Conservation (phyloP, 2,113 vertebrate species). For the Hippolais icterina region DNA sequence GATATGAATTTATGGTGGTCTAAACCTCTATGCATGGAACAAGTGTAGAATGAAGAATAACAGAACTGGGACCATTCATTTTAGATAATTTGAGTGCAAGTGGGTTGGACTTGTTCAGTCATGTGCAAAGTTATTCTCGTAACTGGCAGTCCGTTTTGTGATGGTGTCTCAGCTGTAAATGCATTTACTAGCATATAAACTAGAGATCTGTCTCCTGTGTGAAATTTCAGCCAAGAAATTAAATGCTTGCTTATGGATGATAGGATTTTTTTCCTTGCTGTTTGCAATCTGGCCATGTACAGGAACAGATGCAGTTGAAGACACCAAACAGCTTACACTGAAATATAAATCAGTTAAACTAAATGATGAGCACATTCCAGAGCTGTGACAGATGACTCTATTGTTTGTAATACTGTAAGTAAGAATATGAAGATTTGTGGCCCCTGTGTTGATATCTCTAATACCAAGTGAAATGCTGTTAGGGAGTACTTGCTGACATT, state of each 20-base stretch:
- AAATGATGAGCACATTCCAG: not conserved
- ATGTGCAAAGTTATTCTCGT: not conserved
- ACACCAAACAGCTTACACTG: not conserved
- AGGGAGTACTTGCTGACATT: not conserved
- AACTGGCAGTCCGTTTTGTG: not conserved
- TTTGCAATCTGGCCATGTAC: slow-evolving; percentile 15
- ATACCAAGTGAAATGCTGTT: not conserved
- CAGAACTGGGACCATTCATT: not conserved
- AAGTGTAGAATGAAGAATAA: not conserved
- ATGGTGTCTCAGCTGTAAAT: not conserved
- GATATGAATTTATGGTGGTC: not conserved
- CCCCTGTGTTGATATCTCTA: not conserved
- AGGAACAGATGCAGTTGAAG: not conserved
- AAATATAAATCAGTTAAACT: slow-evolving; percentile 39
- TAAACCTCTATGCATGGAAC: not conserved
- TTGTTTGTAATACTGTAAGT: not conserved
- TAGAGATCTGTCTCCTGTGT: not conserved
- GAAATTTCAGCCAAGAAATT: slow-evolving; percentile 8
- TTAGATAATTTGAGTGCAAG: not conserved
- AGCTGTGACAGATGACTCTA: not conserved
- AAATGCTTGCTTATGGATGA: slow-evolving; percentile 14
- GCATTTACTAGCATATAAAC: not conserved
- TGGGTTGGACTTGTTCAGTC: not conserved
- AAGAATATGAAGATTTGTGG: not conserved
- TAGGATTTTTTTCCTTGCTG: not conserved